Conservation (phyloP, 35 echinoderm and acorn worm genomes). For the Ophioderma brevispina region DNA sequence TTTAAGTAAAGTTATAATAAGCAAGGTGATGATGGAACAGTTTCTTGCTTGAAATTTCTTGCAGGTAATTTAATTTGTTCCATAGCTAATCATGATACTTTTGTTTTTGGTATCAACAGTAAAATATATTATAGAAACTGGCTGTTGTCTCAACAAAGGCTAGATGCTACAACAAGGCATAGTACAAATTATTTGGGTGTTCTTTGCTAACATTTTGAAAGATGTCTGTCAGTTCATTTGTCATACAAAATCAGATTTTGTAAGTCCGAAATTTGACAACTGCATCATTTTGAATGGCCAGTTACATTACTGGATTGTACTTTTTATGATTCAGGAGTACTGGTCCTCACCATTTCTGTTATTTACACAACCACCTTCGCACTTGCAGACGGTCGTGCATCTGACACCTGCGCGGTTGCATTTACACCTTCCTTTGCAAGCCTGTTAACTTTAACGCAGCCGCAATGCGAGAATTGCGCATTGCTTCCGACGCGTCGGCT, state of each 20-base stretch:
- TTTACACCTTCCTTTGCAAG: slow-evolving; percentile 5
- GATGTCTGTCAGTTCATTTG: background rate
- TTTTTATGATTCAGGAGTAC: background rate
- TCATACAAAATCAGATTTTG: background rate
- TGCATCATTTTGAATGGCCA: background rate
- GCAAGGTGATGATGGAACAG: no score
- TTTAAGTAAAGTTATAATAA: no score
- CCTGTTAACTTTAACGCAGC: background rate
- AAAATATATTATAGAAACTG: background rate
- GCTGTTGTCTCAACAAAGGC: background rate
- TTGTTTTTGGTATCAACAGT: background rate
- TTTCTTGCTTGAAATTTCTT: no score
- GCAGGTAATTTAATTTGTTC: background rate
- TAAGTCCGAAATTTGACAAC: background rate
- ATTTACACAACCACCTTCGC: slow-evolving; percentile 22
- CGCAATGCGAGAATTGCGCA: background rate
- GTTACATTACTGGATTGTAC: background rate
- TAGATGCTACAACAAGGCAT: background rate
- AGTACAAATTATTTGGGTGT: background rate
- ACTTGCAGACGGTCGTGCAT: slow-evolving; percentile 9
- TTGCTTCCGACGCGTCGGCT: background rate
- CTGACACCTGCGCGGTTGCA: background rate
- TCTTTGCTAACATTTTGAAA: background rate
- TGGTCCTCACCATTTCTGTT: background rate
- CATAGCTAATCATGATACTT: background rate